Percentiles rank a stretch among this genome's conserved stretches.
phyloP scores from a whole-genome alignment of 2,888 invertebrate species.

The Macroteleia sp. region DNA sequence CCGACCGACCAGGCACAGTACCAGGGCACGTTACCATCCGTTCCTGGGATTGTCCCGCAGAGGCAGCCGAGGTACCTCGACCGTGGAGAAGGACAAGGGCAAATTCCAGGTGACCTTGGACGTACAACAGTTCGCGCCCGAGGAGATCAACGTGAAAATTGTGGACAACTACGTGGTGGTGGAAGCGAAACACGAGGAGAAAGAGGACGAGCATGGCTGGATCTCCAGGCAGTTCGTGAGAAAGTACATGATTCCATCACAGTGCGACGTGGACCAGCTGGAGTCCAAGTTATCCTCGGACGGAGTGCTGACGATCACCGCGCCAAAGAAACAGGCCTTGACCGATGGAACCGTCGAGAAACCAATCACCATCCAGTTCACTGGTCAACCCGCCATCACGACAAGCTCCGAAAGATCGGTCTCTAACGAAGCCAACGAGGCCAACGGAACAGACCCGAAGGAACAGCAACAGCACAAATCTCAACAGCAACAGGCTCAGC shows the following conservation, averaged over 20 bases:
- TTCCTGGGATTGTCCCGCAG: slow-evolving; percentile 87
- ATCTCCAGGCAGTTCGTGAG: slow-evolving; percentile 84
- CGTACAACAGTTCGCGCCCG: slow-evolving; percentile 89
- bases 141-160: slow-evolving; percentile 85
- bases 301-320: slow-evolving; percentile 91
- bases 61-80: slow-evolving; percentile 89
- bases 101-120: slow-evolving; percentile 86
- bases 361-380: slow-evolving; percentile 72
- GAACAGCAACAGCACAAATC: slow-evolving; percentile 29
- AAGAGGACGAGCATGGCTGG: slow-evolving; percentile 89
- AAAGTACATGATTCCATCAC: slow-evolving; percentile 83
- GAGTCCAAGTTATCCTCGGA: slow-evolving; percentile 90
- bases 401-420: no score
- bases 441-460: slow-evolving; percentile 29
- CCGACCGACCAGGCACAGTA: slow-evolving; percentile 39
- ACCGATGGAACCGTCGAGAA: slow-evolving; percentile 67
- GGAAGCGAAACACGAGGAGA: slow-evolving; percentile 93
- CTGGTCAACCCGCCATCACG: slow-evolving; percentile 76
- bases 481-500: slow-evolving; percentile 2
- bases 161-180: slow-evolving; percentile 88
- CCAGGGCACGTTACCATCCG: slow-evolving; percentile 86
- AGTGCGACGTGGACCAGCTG: slow-evolving; percentile 88
- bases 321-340: slow-evolving; percentile 86
- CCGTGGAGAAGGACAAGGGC: slow-evolving; percentile 90
- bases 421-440: slow-evolving; percentile 3